These are phyloP conservation scores for Drosophila melanica DNA, from an alignment of 1,140 invertebrate genomes.

Conservation along the genomic window DNA sequence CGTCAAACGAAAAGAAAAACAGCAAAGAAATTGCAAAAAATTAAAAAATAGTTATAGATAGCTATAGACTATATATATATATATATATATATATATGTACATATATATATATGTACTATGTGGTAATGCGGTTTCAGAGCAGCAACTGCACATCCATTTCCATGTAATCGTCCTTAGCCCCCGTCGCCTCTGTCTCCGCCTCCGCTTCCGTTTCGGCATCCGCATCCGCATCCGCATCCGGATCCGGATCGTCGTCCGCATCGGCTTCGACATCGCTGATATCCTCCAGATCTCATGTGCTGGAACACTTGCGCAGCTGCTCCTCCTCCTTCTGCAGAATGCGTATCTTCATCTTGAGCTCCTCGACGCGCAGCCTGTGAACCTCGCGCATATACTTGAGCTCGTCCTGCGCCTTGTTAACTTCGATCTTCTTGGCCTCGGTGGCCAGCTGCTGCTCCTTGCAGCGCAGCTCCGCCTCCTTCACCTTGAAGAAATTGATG, in stretches of 20 bases:
- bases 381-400: conserved; percentile 78
- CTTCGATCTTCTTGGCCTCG: conserved; percentile 76
- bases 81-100: conserved; percentile 6
- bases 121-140: conserved; percentile 30
- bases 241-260: background rate
- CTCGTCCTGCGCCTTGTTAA: conserved; percentile 77
- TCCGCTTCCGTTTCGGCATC: background rate
- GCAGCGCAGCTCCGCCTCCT: conserved; percentile 77
- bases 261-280: conserved; percentile 57
- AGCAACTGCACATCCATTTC: conserved; percentile 51
- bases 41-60: conserved; percentile 8
- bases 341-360: conserved; percentile 81
- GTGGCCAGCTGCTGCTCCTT: conserved; percentile 78
- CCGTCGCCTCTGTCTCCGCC: background rate
- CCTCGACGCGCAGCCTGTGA: conserved; percentile 76
- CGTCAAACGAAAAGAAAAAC: background rate
- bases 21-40: conserved; percentile 6
- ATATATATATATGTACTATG: conserved; percentile 13
- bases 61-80: conserved; percentile 23
- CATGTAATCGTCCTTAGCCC: conserved; percentile 37
- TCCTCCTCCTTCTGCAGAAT: conserved; percentile 83
- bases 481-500: conserved; percentile 76
- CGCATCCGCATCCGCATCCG: background rate
- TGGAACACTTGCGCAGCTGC: conserved; percentile 62
- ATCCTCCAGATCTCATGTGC: conserved; percentile 74